Evolutionary conservation across 2,888 invertebrate species (phyloP), one percentile per base, ranked within the genome.

Genomic region (Coleophora deauratella): DNA sequence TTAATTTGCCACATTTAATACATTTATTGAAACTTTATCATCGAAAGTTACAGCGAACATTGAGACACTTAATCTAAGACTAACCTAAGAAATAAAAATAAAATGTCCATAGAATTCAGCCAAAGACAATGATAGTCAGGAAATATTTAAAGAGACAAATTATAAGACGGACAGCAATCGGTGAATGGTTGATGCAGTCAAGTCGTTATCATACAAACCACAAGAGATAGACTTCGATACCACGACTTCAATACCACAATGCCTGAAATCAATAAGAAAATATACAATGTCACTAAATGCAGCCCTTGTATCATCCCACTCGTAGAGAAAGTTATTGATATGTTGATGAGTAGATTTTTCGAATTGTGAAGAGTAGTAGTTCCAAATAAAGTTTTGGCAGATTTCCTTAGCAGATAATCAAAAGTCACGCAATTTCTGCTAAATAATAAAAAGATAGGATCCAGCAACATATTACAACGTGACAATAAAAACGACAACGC

Each of bases 211-310:
- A 72, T 69, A 72, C 62, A 64, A 72, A 72, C 69, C 61, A 68
- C 61, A 66, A 68, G 54, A 74, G 63, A 73, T 59, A 51, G 57
- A 74, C 73, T 72, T 74, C 64, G 68, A 70, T 57, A 70, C 62
- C 55, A 62, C 55, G 62, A 44, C 73, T 72, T 74, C 64, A 69
- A 70, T 57, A 70, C 62, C 55, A 62, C 55, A 44, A 62, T 64
- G 62, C 73, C 75, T 75, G 75, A 72, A 76, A 74, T 55, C 68
- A 74, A 45, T 71, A 76, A 74, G 69, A 74, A 72, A 55, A n/a
- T 45, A 42, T 55, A 66, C 55, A 72, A 59, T 54, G 55, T 67
- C 59, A 63, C 53, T 50, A 46, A n/a, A 43, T 44, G 42, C 47
- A 44, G 36, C 32, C 45, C 12, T 6, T 11, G 12, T 35, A 6